A percentile compares a stretch with the other conserved stretches of the same genome.
Conservation (phyloP, 1,140 invertebrate species). For the Zaprionus ghesquierei region DNA sequence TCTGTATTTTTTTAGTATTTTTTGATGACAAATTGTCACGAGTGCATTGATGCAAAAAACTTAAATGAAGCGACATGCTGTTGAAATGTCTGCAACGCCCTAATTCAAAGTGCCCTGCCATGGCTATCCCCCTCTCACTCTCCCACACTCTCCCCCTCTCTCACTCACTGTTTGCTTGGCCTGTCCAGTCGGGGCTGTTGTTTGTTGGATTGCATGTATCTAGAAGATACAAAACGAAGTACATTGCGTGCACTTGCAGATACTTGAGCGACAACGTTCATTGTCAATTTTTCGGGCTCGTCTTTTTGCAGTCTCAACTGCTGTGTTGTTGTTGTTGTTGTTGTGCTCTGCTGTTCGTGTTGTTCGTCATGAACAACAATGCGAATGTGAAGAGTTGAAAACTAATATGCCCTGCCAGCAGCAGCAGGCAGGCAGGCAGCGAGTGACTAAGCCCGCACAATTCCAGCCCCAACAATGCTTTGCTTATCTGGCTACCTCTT, state of each 20-base stretch:
- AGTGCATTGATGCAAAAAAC: slow-evolving; percentile 80
- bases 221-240: slow-evolving; percentile 38
- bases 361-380: slow-evolving; percentile 59
- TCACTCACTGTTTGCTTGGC: background rate
- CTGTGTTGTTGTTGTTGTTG: slow-evolving; percentile 7
- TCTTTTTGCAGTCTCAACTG: slow-evolving; percentile 6
- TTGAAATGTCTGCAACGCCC: slow-evolving; percentile 70
- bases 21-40: slow-evolving; percentile 80
- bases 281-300: slow-evolving; percentile 45
- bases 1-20: slow-evolving; percentile 7
- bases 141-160: background rate
- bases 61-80: slow-evolving; percentile 80
- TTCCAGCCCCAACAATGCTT: slow-evolving; percentile 10
- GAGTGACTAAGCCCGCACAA: slow-evolving; percentile 70
- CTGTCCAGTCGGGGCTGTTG: slow-evolving; percentile 1
- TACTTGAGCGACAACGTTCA: slow-evolving; percentile 47
- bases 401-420: slow-evolving; percentile 64
- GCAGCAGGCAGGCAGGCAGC: slow-evolving; percentile 9
- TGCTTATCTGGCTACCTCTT: slow-evolving; percentile 44
- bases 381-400: slow-evolving; percentile 53
- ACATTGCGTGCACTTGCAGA: slow-evolving; percentile 52
- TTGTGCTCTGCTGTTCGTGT: slow-evolving; percentile 29
- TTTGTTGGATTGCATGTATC: slow-evolving; percentile 28
- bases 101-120: slow-evolving; percentile 37
- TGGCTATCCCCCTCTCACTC: background rate